Evolutionary conservation across 2,888 invertebrate genomes (phyloP).

Genomic region (Subacronicta megacephala): DNA sequence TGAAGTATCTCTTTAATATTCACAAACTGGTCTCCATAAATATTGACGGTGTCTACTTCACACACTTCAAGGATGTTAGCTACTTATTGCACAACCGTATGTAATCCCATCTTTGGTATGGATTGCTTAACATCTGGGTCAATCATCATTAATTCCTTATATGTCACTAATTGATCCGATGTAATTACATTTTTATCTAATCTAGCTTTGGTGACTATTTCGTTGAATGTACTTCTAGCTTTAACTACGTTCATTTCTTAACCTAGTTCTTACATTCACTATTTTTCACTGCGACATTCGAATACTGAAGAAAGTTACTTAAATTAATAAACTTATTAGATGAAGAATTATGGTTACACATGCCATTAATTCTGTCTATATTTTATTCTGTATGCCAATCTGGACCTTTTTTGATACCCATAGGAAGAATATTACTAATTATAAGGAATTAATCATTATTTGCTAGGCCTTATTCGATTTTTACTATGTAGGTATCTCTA

Average conservation of each 20-base stretch:
- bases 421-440: no score
- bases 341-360: no score
- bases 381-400: no score
- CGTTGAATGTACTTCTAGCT: background rate
- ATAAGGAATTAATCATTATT: no score
- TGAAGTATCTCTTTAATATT: background rate
- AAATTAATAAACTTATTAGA: no score
- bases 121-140: slow-evolving; percentile 31
- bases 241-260: background rate
- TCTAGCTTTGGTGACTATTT: background rate
- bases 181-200: slow-evolving; percentile 15
- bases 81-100: slow-evolving; percentile 19
- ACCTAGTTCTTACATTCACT: no score
- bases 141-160: slow-evolving; percentile 32
- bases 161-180: slow-evolving; percentile 22
- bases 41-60: background rate
- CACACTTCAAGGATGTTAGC: slow-evolving; percentile 8
- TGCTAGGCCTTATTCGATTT: no score
- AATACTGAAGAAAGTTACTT: no score
- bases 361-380: no score
- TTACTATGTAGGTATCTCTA: no score
- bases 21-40: background rate
- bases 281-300: no score
- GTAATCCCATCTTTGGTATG: slow-evolving; percentile 38
- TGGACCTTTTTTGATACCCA: no score